Conservation (phyloP, 30 jellyfish, hydroid and myxozoan species). For the Haliclystus octoradiatus region DNA sequence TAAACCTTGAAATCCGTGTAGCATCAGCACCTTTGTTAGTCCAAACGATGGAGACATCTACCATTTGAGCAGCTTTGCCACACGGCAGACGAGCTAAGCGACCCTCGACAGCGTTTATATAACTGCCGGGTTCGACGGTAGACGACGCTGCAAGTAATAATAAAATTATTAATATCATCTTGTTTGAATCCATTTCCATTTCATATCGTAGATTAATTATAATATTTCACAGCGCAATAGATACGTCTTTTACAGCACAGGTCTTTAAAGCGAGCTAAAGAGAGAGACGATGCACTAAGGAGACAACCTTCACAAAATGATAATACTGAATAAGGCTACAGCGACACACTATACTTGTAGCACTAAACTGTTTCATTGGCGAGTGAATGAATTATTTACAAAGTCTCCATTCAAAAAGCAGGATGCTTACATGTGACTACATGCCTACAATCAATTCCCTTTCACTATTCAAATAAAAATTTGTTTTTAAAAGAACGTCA, state of each 20-base stretch:
- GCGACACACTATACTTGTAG: too few relatives aligned
- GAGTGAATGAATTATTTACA: not conserved
- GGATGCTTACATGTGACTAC: not conserved
- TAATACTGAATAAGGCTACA: too few relatives aligned
- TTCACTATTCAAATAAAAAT: not conserved
- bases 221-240: too few relatives aligned
- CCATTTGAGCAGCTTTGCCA: conserved; percentile 33
- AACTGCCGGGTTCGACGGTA: conserved; percentile 83
- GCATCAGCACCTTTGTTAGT: conserved; percentile 70
- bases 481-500: too few relatives aligned
- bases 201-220: too few relatives aligned
- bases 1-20: conserved; percentile 49
- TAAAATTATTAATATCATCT: not conserved
- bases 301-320: too few relatives aligned
- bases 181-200: not conserved
- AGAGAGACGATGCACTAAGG: too few relatives aligned
- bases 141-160: conserved; percentile 48
- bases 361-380: not conserved
- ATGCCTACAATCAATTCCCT: not conserved
- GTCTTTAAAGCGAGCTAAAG: too few relatives aligned
- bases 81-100: conserved; percentile 70
- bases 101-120: conserved; percentile 64
- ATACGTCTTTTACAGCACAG: too few relatives aligned
- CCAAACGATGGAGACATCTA: conserved; percentile 65
- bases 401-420: not conserved